Base-by-base conservation (phyloP, 2,888 invertebrate genomes). In the Nebria salina region DNA sequence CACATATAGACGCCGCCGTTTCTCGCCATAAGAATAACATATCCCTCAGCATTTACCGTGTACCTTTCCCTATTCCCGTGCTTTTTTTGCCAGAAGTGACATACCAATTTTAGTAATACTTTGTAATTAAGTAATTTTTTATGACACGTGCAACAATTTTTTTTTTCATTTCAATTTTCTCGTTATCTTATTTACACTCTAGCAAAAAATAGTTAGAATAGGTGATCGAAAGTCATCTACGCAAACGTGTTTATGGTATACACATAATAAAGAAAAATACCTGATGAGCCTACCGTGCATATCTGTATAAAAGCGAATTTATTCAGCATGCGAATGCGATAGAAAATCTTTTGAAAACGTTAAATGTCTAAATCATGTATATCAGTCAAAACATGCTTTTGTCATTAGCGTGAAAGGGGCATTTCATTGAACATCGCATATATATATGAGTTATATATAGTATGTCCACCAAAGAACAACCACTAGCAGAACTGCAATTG, bases 321-420 rank as follows among this genome's bases (percentile, higher is more conserved):
- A 79, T 79, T 79, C 75, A 74, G 42, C 79, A 86, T 86, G 83
- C 85, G 83, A 72, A 78, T 83, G 84, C 83, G 83, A 85, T 84
- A 84, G 78, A 9, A 78, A 74, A 79, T 79, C 79, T 75, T 68
- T 79, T 66, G 54, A 79, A 79, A 79, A 74, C 86, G 86, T 86
- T 87, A 87, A 87, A 87, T 87, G 87, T 86, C 86, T 87, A 87
- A 87, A 87, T 86, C 87, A 86, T 87, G 87, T 87, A 87, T 84
- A 86, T 85, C 84, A 82, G 84, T 85, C 84, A 84, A 85, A 86
- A 87, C 87, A 87, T 84, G 87, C 86, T 87, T 87, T 87, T 86
- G 85, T 86, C 86, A 86, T 87, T 87, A 87, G 86, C 84, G 83
- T 85, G 84, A 84, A 87, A 86, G 70, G 25, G 70, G 1, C 86